These are phyloP conservation scores for Epsilonema sp. DNA, from an alignment of 2,888 invertebrate species.

Conservation along the genomic window DNA sequence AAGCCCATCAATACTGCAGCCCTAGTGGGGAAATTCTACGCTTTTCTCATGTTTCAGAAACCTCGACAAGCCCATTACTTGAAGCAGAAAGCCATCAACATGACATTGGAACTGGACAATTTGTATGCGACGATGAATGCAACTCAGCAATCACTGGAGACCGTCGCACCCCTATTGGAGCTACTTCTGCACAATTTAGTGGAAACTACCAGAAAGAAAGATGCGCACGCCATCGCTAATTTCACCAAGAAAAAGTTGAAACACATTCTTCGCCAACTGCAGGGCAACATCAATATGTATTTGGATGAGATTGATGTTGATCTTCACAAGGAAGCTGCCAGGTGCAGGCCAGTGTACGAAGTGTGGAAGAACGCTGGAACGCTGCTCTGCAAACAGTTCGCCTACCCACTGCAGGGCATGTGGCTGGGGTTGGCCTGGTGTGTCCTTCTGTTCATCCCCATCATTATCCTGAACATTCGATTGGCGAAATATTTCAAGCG, in stretches of 20 bases:
- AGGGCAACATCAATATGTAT: background rate
- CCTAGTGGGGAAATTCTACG: too few species aligned
- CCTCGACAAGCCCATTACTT: too few species aligned
- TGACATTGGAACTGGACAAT: too few species aligned
- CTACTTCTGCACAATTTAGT: background rate
- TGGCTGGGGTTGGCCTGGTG: constrained; percentile 8
- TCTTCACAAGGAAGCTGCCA: background rate
- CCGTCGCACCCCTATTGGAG: background rate
- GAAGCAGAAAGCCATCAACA: too few species aligned
- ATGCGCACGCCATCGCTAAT: background rate
- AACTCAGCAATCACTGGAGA: background rate
- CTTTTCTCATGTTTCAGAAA: too few species aligned
- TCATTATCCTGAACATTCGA: constrained; percentile 1
- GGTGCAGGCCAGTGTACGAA: constrained; percentile 3
- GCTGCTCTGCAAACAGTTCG: constrained; percentile 1
- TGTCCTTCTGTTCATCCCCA: constrained; percentile 5
- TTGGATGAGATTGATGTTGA: background rate
- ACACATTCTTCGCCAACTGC: background rate
- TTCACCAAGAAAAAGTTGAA: background rate
- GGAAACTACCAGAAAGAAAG: background rate
- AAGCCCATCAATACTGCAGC: too few species aligned
- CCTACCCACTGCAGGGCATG: constrained; percentile 3
- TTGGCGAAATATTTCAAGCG: constrained; percentile 9
- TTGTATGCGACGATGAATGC: too few species aligned
- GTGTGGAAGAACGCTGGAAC: constrained; percentile 1